These are phyloP conservation scores for Emydocephalus ijimae DNA, from an alignment of 2,113 vertebrate species.

Conservation along the genomic window DNA sequence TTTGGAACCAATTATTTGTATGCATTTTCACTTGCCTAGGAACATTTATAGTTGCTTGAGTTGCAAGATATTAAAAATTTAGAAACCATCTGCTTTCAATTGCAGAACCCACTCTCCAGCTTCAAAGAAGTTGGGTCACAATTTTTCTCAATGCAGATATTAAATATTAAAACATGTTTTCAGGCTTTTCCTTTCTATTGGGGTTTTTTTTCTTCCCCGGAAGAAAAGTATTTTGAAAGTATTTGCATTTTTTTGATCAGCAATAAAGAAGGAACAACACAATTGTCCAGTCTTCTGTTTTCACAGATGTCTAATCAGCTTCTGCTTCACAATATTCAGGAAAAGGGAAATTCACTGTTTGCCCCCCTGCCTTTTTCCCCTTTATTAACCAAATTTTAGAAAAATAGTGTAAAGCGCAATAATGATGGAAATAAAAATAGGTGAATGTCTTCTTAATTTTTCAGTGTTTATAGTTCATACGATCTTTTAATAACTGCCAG, in stretches of 20 bases:
- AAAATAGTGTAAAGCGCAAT: neutral
- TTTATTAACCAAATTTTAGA: neutral
- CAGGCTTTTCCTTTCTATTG: neutral
- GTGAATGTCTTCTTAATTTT: neutral
- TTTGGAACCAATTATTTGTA: neutral
- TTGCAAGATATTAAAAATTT: neutral
- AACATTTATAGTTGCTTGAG: neutral
- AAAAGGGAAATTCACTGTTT: neutral
- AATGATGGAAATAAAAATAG: neutral
- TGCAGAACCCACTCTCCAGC: neutral
- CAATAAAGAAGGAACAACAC: neutral
- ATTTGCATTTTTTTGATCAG: neutral
- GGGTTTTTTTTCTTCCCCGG: neutral
- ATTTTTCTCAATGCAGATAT: neutral
- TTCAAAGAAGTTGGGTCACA: neutral
- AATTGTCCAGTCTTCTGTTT: neutral
- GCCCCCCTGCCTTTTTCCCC: neutral
- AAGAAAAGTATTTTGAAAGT: neutral
- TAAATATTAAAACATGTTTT: neutral
- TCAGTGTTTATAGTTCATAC: neutral
- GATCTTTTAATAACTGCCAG: neutral
- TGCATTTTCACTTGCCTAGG: neutral
- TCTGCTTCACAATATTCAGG: neutral
- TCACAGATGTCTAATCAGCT: neutral
- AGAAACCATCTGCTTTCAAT: neutral